A percentile compares a stretch with the other conserved stretches of the same genome.
Conservation (phyloP, 2,797 vertebrate genomes). For the Coreius guichenoti region DNA sequence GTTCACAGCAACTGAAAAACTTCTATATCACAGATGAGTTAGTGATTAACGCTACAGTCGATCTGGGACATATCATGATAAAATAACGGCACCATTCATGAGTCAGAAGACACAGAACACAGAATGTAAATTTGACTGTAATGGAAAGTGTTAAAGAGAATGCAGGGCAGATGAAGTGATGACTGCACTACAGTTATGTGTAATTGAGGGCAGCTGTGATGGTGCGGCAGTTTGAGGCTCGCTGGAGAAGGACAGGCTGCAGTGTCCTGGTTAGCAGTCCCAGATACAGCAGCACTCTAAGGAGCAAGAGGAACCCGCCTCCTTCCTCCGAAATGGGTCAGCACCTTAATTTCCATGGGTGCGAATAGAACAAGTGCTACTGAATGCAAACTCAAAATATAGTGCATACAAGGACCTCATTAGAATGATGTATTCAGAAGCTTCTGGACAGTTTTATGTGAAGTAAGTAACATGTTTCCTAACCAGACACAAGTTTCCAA, state of each 20-base stretch:
- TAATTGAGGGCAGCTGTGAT: conserved; percentile 63
- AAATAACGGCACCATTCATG: neutral
- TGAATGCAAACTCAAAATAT: neutral
- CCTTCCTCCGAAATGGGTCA: conserved; percentile 46
- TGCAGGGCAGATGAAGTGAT: conserved; percentile 22
- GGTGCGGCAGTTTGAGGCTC: conserved; percentile 42
- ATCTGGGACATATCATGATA: neutral
- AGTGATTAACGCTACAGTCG: neutral
- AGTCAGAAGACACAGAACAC: neutral
- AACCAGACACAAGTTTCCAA: neutral
- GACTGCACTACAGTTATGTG: conserved; percentile 24
- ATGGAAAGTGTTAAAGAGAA: neutral
- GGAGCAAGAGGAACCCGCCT: conserved; percentile 16
- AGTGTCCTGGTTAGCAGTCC: conserved; percentile 79
- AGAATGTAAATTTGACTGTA: neutral
- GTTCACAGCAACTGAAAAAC: neutral
- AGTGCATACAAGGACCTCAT: neutral
- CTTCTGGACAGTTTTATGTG: neutral
- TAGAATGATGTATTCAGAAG: neutral
- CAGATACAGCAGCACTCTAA: conserved; percentile 73
- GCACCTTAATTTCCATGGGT: conserved; percentile 3
- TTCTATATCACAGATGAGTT: neutral
- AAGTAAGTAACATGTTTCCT: neutral
- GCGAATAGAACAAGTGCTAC: conserved; percentile 6
- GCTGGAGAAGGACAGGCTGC: conserved; percentile 63